Evolutionary conservation across 2,888 invertebrate genomes (phyloP).

Genomic region (Melanostoma scalare): DNA sequence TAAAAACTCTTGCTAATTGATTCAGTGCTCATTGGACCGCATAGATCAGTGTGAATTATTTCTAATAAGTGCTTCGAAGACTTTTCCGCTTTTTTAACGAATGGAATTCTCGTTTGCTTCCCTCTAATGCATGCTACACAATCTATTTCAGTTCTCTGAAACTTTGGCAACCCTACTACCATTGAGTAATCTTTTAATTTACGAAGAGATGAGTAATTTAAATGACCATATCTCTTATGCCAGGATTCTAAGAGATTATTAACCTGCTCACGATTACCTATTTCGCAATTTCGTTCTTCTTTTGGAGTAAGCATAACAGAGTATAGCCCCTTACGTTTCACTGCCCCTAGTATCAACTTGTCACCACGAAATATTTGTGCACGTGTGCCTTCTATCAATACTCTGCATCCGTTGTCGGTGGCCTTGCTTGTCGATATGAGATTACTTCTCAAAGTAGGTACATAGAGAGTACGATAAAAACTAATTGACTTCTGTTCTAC

Average conservation of each 20-base stretch:
- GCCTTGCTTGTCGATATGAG: conserved; percentile 16
- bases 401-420: conserved; percentile 15
- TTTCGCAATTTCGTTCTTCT: too few species aligned
- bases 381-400: conserved; percentile 12
- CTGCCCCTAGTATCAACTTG: conserved; percentile 5
- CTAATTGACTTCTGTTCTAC: neutral
- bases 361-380: neutral
- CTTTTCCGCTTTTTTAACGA: conserved; percentile 23
- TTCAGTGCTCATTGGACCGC: too few species aligned
- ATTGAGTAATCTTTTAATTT: conserved; percentile 31
- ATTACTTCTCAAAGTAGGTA: too few species aligned
- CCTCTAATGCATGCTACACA: conserved; percentile 38
- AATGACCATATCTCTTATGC: conserved; percentile 51
- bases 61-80: conserved; percentile 43
- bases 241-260: conserved; percentile 31
- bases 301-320: conserved; percentile 7
- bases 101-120: conserved; percentile 32
- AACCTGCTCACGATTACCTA: conserved; percentile 1
- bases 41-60: neutral
- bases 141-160: conserved; percentile 13
- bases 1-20: too few species aligned
- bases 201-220: conserved; percentile 26
- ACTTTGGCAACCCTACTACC: conserved; percentile 47
- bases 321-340: conserved; percentile 23
- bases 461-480: too few species aligned